Evolutionary conservation across 2,888 invertebrate species (phyloP).

Genomic region (Apamea monoglypha): DNA sequence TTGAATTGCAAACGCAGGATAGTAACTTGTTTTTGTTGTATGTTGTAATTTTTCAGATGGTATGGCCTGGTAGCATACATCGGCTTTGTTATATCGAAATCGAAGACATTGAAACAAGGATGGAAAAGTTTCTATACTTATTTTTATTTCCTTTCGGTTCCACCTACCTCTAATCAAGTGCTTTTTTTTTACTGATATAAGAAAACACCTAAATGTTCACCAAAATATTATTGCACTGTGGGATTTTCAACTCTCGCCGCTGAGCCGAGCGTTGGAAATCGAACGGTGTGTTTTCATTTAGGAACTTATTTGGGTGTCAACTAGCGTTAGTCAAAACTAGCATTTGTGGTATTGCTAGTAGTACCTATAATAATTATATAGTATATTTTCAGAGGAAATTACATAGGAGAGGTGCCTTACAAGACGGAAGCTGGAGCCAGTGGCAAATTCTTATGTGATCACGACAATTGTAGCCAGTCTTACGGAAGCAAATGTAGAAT

Average conservation of each 20-base stretch:
- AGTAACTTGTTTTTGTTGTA: too few relatives aligned
- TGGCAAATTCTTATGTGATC: not conserved
- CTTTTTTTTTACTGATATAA: not conserved
- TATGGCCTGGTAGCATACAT: not conserved
- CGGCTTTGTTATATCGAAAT: not conserved
- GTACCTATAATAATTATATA: not conserved
- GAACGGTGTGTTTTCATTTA: too few relatives aligned
- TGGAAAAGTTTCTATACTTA: not conserved
- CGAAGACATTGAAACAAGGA: not conserved
- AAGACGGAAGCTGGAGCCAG: not conserved
- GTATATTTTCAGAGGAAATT: constrained; percentile 1
- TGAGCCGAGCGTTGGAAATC: too few relatives aligned
- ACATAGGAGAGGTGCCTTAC: not conserved
- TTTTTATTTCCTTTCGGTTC: not conserved
- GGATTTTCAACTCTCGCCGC: too few relatives aligned
- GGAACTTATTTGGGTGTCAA: too few relatives aligned
- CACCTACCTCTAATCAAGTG: too few relatives aligned
- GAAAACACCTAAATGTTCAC: too few relatives aligned
- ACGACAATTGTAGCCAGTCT: not conserved
- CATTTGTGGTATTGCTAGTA: not conserved
- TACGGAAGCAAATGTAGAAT: not conserved
- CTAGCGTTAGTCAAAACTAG: too few relatives aligned
- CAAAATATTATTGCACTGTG: too few relatives aligned
- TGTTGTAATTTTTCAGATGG: not conserved
- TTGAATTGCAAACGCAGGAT: too few relatives aligned